Conservation (phyloP, 2,797 vertebrate species). For the Diplodus sargus region DNA sequence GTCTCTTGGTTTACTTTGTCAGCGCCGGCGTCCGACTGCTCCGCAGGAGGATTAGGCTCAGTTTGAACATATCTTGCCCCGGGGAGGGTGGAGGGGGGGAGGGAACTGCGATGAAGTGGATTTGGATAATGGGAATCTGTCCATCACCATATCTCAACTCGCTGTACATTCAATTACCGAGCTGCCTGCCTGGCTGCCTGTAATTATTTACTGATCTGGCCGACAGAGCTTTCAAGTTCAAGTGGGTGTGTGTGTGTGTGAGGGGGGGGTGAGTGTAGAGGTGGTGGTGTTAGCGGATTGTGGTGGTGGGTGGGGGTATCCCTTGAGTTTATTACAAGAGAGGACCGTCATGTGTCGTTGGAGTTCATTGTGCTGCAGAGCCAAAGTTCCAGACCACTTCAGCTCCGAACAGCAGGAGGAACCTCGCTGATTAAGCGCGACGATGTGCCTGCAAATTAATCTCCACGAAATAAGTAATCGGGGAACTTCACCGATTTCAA, state of each 20-base stretch:
- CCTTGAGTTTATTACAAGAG: slow-evolving; percentile 70
- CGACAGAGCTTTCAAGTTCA: slow-evolving; percentile 84
- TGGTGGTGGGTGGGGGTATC: slow-evolving; percentile 6
- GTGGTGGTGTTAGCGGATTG: slow-evolving; percentile 14
- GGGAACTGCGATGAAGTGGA: slow-evolving; percentile 65
- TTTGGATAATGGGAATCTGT: slow-evolving; percentile 80
- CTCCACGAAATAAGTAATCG: slow-evolving; percentile 5
- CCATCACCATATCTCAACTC: slow-evolving; percentile 74
- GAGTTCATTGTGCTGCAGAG: slow-evolving; percentile 27
- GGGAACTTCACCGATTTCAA: too few species aligned
- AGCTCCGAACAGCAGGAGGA: slow-evolving; percentile 14
- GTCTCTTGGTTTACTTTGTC: slow-evolving; percentile 52
- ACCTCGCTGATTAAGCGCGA: slow-evolving; percentile 12
- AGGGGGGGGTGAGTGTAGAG: slow-evolving; percentile 39
- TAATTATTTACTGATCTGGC: slow-evolving; percentile 89
- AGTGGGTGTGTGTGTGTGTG: slow-evolving; percentile 59
- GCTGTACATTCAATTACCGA: slow-evolving; percentile 74
- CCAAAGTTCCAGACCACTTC: slow-evolving; percentile 10
- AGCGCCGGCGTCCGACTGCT: slow-evolving; percentile 33
- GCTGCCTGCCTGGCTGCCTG: slow-evolving; percentile 75
- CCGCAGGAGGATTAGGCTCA: slow-evolving; percentile 68
- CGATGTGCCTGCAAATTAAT: slow-evolving; percentile 25
- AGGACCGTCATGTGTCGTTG: slow-evolving; percentile 84
- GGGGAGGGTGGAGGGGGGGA: not conserved
- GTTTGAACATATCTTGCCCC: slow-evolving; percentile 71